phyloP scores from a whole-genome alignment of 2,888 invertebrate genomes.

The Microlaimidae sp. region DNA sequence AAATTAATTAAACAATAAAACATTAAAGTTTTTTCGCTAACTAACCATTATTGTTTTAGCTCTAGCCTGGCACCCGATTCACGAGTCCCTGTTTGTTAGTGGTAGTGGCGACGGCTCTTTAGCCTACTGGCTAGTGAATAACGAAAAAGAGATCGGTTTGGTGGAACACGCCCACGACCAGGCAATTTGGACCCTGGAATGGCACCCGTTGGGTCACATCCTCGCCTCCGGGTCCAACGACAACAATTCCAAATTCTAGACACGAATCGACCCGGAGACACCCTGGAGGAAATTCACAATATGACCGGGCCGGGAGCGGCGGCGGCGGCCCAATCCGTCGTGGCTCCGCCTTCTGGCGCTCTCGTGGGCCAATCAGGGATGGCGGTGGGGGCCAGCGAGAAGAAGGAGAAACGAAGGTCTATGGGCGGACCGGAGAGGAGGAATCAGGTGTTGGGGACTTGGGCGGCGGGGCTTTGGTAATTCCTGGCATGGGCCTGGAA shows the following conservation, averaged over 20 bases:
- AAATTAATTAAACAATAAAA: no score
- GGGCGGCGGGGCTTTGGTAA: conserved; percentile 21
- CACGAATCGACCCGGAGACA: conserved; percentile 92
- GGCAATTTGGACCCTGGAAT: conserved; percentile 84
- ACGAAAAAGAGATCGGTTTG: conserved; percentile 86
- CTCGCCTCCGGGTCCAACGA: conserved; percentile 98
- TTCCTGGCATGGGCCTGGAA: conserved; percentile 99
- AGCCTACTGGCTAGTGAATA: conserved; percentile 82
- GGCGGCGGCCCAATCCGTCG: not conserved
- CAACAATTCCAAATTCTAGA: conserved; percentile 95
- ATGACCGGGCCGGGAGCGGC: conserved; percentile 13
- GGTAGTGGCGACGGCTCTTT: conserved; percentile 97
- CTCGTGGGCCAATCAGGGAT: not conserved
- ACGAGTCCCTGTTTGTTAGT: conserved; percentile 88
- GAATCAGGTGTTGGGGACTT: conserved; percentile 5
- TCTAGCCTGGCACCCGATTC: conserved; percentile 86
- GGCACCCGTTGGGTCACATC: conserved; percentile 98
- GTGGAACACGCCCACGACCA: conserved; percentile 93
- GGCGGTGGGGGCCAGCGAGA: no score
- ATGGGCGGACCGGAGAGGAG: not conserved
- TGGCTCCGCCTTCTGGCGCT: not conserved
- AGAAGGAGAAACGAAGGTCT: no score
- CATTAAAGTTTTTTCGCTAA: no score
- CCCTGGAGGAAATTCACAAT: conserved; percentile 94
- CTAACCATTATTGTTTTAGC: conserved; percentile 36